Percentiles rank a stretch among this genome's conserved stretches.
Evolutionary conservation across 2,113 vertebrate genomes (phyloP).

Genomic region (Drymodes brunneopygia): DNA sequence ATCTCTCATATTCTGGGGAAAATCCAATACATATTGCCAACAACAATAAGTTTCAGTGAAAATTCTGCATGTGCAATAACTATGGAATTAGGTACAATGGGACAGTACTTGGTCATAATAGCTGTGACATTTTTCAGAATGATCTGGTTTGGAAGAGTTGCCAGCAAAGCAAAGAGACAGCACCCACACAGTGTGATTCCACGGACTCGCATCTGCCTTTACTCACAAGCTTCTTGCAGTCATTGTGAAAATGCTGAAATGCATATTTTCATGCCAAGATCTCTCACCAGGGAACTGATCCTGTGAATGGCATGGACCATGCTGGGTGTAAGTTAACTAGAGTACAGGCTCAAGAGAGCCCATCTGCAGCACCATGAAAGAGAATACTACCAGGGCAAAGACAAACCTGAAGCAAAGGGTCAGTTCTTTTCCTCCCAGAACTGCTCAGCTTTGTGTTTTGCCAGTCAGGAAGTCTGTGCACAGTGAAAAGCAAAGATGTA

Average conservation of each 20-base stretch:
- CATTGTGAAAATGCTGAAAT: not conserved
- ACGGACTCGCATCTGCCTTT: not conserved
- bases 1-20: not conserved
- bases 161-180: not conserved
- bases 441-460: not conserved
- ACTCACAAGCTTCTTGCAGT: not conserved
- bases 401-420: not conserved
- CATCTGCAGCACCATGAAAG: not conserved
- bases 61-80: not conserved
- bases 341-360: not conserved
- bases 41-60: not conserved
- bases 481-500: not conserved
- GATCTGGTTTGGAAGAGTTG: not conserved
- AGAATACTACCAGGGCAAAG: not conserved
- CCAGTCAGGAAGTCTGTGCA: not conserved
- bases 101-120: not conserved
- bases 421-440: not conserved
- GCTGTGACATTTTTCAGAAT: not conserved
- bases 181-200: not conserved
- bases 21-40: not conserved
- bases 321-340: not conserved
- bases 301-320: not conserved
- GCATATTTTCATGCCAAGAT: not conserved
- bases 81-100: not conserved
- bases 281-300: not conserved